Evolutionary conservation across 2,797 vertebrate species (phyloP).

Genomic region (Euthynnus affinis): DNA sequence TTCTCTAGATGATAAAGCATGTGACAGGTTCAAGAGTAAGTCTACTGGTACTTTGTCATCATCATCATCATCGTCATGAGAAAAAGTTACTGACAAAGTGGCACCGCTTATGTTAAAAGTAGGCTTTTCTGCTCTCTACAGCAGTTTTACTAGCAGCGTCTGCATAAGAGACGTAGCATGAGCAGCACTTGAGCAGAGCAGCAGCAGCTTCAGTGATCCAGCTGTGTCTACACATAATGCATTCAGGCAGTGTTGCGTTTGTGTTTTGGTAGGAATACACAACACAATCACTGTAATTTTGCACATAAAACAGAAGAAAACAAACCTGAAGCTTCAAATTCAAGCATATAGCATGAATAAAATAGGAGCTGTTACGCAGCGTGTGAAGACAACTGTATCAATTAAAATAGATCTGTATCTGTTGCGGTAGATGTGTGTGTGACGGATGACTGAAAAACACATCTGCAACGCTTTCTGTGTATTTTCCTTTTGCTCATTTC

Average conservation of each 20-base stretch:
- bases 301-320: too few species aligned
- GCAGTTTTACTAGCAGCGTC: not conserved
- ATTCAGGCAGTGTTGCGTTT: not conserved
- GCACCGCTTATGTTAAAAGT: too few species aligned
- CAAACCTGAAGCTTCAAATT: too few species aligned
- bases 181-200: not conserved
- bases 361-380: too few species aligned
- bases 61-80: not conserved
- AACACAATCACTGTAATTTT: not conserved
- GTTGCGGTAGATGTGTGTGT: too few species aligned
- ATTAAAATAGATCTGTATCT: too few species aligned
- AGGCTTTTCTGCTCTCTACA: not conserved
- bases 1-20: not conserved
- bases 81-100: not conserved
- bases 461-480: too few species aligned
- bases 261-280: not conserved
- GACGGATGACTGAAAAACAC: too few species aligned
- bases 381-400: too few species aligned
- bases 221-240: not conserved
- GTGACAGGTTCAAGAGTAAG: not conserved
- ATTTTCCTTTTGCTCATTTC: too few species aligned
- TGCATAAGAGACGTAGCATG: not conserved
- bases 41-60: not conserved
- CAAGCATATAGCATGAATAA: too few species aligned
- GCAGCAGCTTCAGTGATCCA: not conserved